Evolutionary conservation across 1,140 invertebrate genomes (phyloP), one percentile per base, ranked within the genome.

Genomic region (Ectropis grisescens): DNA sequence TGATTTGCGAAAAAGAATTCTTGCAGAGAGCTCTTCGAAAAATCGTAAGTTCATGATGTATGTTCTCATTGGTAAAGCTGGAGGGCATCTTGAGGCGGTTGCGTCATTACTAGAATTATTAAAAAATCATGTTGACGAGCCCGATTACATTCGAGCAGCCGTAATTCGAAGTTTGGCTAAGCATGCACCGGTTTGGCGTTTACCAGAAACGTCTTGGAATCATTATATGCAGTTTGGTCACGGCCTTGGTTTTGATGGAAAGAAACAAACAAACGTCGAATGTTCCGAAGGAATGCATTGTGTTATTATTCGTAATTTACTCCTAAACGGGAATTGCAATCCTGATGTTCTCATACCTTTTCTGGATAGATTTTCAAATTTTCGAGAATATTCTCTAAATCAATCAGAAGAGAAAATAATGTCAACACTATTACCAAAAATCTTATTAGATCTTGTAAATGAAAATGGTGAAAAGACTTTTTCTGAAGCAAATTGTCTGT

Each of bases 11-110:
- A 58, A 46, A 25, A 45, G 47, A 1, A 32, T 76, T 11, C 30
- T 37, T 15, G 41, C 41, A 2, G 66, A 66, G 24, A 47, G 37
- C 39, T 54, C 48, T 1, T 28, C 54, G 1, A 40, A 71, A 19
- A 61, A 53, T 3, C 44, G 71, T 14, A 45, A 59, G 19, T 61
- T 52, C 27, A 71, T 72, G 29, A 45, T 74, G 29, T 37, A 69
- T 1, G 67, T 76, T 0, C 45, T 76, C n/a, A 53, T 76, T 2
- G 71, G 68, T 39, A 76, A 76, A 33, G 58, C 50, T 16, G 68
- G 66, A 6, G 51, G 58, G 1, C 43, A 46, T 13, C 29, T 41
- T 2, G 40, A 49, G 2, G 45, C 52, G 13, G 38, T 72, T 3
- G 43, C 50, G 13, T 49, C 50, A 26, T 37, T 76, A 16, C 19